Conservation (phyloP, 1,140 invertebrate species). For the Calliphora vicina region DNA sequence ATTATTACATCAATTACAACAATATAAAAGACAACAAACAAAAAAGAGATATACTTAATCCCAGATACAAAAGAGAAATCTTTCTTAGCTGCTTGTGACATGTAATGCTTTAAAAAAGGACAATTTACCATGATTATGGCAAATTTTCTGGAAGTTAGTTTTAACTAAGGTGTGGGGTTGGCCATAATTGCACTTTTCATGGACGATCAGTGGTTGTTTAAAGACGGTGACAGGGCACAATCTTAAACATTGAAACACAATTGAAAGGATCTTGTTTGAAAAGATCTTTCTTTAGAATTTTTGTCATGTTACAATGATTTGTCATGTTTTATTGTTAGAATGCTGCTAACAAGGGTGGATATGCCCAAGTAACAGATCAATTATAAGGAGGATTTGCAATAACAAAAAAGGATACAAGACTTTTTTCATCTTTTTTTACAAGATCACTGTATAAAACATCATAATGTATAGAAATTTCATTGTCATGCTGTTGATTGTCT, state of each 20-base stretch:
- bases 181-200: constrained; percentile 39
- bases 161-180: constrained; percentile 15
- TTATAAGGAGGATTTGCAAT: not conserved
- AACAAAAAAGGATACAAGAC: not conserved
- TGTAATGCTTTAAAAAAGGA: too few relatives aligned
- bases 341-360: constrained; percentile 26
- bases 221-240: constrained; percentile 23
- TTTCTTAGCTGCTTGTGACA: too few relatives aligned
- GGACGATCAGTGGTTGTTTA: constrained; percentile 31
- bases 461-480: not conserved
- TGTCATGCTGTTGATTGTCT: constrained; percentile 9
- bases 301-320: not conserved
- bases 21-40: constrained; percentile 10
- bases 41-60: not conserved
- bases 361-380: not conserved
- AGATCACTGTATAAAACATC: not conserved
- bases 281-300: not conserved
- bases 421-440: not conserved
- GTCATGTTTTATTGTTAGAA: not conserved
- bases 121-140: constrained; percentile 38
- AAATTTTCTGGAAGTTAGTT: constrained; percentile 23
- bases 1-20: constrained; percentile 5
- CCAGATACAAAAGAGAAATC: not conserved
- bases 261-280: not conserved
- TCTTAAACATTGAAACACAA: too few relatives aligned